phyloP scores from a whole-genome alignment of 64 coral and sea anemone species.

The Orbicella faveolata region DNA sequence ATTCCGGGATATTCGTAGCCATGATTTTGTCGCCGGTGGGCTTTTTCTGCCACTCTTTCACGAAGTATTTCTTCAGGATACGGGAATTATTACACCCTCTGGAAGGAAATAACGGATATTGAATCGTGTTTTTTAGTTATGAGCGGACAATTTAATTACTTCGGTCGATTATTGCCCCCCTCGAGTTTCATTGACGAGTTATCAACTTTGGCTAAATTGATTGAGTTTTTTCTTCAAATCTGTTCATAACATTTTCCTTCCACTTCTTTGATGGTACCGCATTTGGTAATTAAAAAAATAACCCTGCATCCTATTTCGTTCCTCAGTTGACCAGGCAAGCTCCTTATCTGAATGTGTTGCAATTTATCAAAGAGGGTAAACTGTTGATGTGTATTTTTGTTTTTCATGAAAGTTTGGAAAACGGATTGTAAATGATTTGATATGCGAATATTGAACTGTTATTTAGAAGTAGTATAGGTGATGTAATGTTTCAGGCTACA shows the following conservation, averaged over 20 bases:
- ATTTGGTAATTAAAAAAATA: background rate
- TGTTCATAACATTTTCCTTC: background rate
- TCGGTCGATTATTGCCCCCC: constrained; percentile 20
- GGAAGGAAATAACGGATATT: background rate
- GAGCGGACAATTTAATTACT: constrained; percentile 15
- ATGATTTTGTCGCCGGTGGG: background rate
- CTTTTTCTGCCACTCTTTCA: background rate
- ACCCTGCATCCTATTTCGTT: background rate
- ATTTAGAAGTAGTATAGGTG: background rate
- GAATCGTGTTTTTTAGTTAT: background rate
- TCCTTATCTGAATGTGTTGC: background rate
- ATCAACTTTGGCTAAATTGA: background rate
- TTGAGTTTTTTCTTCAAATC: background rate
- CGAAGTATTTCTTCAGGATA: background rate
- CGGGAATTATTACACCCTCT: background rate
- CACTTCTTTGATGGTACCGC: constrained; percentile 8
- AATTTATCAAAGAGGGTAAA: constrained; percentile 1
- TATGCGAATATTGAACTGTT: background rate
- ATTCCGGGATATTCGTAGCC: background rate
- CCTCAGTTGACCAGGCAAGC: background rate
- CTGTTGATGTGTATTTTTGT: background rate
- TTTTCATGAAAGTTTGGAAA: background rate
- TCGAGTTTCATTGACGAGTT: background rate
- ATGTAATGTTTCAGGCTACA: background rate
- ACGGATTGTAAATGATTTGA: background rate